These are phyloP conservation scores for Tupaia tana DNA, from an alignment of 2,113 vertebrate species.

Conservation along the genomic window DNA sequence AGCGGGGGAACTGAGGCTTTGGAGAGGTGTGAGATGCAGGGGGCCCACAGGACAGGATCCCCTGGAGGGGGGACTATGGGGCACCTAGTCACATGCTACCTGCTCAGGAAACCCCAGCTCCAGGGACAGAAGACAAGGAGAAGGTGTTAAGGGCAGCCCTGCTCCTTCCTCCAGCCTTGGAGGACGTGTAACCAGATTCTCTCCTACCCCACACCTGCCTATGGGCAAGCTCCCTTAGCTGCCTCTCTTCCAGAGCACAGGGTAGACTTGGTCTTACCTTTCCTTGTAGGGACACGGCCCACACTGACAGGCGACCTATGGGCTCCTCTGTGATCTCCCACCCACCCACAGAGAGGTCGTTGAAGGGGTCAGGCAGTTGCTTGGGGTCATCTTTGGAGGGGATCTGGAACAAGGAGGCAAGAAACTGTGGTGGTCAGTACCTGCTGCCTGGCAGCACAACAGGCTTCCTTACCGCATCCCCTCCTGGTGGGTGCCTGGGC, in stretches of 20 bases:
- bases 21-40: neutral
- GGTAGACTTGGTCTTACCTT: slow-evolving; percentile 87
- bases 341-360: slow-evolving; percentile 94
- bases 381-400: slow-evolving; percentile 86
- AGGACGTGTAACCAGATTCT: neutral
- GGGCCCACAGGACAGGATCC: neutral
- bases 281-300: slow-evolving; percentile 96
- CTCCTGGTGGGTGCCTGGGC: neutral
- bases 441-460: neutral
- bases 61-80: neutral
- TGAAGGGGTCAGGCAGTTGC: slow-evolving; percentile 94
- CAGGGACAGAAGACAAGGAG: neutral
- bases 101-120: neutral
- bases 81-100: neutral
- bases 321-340: slow-evolving; percentile 97
- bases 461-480: too few species aligned
- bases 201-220: neutral
- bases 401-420: slow-evolving; percentile 87
- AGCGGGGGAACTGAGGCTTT: neutral
- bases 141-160: neutral
- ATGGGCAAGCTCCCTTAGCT: neutral
- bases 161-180: neutral
- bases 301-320: slow-evolving; percentile 92
- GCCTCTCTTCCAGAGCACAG: neutral
- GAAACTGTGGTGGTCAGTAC: neutral